These are phyloP conservation scores for Phytoseiulus persimilis DNA, from an alignment of 2,888 invertebrate genomes.

Conservation along the genomic window DNA sequence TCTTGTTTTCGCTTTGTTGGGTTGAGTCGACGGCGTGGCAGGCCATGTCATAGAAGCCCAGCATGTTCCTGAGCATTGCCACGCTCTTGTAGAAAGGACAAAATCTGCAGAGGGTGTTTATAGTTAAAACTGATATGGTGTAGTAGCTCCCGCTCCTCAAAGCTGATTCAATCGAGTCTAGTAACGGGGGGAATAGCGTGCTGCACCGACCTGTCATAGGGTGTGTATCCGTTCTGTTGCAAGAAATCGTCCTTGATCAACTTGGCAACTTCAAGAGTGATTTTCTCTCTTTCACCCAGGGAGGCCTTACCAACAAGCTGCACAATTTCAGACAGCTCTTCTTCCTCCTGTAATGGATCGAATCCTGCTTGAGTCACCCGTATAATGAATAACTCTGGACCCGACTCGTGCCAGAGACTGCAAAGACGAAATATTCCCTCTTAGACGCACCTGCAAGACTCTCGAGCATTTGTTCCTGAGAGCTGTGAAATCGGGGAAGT, in stretches of 20 bases:
- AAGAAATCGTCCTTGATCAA: slow-evolving; percentile 97
- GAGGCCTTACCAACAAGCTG: slow-evolving; percentile 98
- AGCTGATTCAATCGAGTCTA: neutral
- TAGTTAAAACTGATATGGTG: neutral
- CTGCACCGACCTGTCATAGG: slow-evolving; percentile 64
- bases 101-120: slow-evolving; percentile 54
- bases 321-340: slow-evolving; percentile 98
- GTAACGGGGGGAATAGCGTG: neutral
- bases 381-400: no score
- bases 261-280: slow-evolving; percentile 96
- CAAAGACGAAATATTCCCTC: neutral
- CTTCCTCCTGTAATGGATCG: slow-evolving; percentile 70
- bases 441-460: neutral
- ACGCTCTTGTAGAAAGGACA: slow-evolving; percentile 99
- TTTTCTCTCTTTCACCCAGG: slow-evolving; percentile 96
- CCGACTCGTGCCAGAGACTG: no score
- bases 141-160: neutral
- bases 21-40: slow-evolving; percentile 96
- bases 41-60: slow-evolving; percentile 95
- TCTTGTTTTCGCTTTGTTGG: slow-evolving; percentile 96
- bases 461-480: slow-evolving; percentile 69
- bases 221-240: slow-evolving; percentile 95
- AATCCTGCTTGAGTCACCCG: neutral
- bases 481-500: slow-evolving; percentile 91
- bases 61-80: slow-evolving; percentile 96